These are phyloP conservation scores for Enteromius mattozi DNA, from an alignment of 2,797 vertebrate genomes.

Conservation along the genomic window DNA sequence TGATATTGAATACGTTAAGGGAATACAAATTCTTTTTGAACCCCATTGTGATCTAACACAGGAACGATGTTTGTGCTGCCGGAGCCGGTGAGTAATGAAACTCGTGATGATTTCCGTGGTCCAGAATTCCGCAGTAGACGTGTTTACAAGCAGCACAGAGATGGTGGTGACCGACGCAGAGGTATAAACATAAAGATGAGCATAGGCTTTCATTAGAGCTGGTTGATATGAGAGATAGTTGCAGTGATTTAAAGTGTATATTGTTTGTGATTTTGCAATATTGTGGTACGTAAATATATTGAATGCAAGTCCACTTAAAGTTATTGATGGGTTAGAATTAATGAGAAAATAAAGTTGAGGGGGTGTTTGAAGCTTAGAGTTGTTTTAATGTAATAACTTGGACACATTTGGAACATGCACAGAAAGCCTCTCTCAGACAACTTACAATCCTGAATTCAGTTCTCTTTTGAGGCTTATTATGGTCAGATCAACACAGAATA, in stretches of 20 bases:
- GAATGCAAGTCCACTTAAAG: not conserved
- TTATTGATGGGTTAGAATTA: not conserved
- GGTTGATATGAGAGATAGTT: not conserved
- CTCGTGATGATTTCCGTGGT: constrained; percentile 97
- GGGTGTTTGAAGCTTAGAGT: not conserved
- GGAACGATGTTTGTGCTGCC: constrained; percentile 94
- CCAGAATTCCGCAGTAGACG: constrained; percentile 94
- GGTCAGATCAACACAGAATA: not conserved
- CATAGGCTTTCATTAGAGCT: not conserved
- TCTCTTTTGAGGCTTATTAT: not conserved
- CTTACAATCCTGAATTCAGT: not conserved
- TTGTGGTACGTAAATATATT: not conserved
- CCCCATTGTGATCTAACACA: constrained; percentile 69
- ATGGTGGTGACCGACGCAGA: constrained; percentile 89
- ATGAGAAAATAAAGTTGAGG: not conserved
- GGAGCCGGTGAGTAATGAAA: constrained; percentile 92
- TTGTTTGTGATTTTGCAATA: not conserved
- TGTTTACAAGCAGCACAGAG: constrained; percentile 81
- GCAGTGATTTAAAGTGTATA: not conserved
- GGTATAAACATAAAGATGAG: constrained; percentile 70
- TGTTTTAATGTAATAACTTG: not conserved
- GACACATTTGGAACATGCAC: not conserved
- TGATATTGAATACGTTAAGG: not conserved
- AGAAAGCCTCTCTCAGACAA: not conserved
- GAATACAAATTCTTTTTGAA: not conserved